Conservation (phyloP, 2,797 vertebrate species). For the Melanotaenia parkinsoni region DNA sequence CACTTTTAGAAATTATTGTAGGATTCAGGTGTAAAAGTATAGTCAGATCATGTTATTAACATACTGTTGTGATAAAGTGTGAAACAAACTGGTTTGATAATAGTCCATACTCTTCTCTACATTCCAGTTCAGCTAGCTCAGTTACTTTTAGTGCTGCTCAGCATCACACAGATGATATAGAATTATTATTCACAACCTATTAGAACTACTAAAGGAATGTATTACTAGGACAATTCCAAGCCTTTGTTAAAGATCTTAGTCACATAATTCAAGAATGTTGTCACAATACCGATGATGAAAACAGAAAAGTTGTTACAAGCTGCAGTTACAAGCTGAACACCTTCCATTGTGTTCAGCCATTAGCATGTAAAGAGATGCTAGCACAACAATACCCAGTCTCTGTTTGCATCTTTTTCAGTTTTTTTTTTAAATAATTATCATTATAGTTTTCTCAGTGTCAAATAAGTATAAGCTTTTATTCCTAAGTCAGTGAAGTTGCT, state of each 20-base stretch:
- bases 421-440: not conserved
- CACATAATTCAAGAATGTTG: not conserved
- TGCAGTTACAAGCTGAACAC: too few species aligned
- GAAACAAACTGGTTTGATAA: not conserved
- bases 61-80: not conserved
- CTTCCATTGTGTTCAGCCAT: not conserved
- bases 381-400: not conserved
- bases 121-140: not conserved
- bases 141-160: not conserved
- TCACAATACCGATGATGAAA: not conserved
- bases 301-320: not conserved
- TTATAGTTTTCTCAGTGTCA: not conserved
- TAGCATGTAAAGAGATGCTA: not conserved
- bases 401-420: not conserved
- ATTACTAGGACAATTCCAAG: too few species aligned
- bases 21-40: slow-evolving; percentile 25
- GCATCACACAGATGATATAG: too few species aligned
- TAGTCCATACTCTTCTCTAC: too few species aligned
- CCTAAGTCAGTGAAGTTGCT: not conserved
- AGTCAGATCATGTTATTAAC: slow-evolving; percentile 36
- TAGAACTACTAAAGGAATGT: too few species aligned
- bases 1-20: slow-evolving; percentile 57
- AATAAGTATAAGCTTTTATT: not conserved
- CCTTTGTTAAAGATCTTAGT: not conserved
- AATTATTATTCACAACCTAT: too few species aligned